phyloP scores from a whole-genome alignment of 2,888 invertebrate genomes.

The Stenodema calcarata region DNA sequence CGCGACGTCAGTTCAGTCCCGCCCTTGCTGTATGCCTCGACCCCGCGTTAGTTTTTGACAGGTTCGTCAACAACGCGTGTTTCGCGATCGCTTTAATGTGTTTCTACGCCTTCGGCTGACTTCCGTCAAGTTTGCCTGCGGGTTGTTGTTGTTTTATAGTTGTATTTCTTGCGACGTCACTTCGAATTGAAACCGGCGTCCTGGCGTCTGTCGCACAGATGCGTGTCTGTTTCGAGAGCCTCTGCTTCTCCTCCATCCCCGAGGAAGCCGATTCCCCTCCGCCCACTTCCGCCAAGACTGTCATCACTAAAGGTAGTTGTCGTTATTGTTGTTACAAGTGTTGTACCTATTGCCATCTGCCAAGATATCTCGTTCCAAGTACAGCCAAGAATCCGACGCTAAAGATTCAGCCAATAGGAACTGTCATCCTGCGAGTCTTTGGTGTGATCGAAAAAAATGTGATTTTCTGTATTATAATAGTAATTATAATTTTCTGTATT shows the following conservation, averaged over 20 bases:
- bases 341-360: no score
- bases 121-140: background rate
- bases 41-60: background rate
- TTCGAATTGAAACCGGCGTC: background rate
- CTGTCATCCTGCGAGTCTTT: no score
- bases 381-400: no score
- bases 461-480: no score
- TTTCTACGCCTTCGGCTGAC: background rate
- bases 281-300: conserved; percentile 11
- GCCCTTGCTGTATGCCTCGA: background rate
- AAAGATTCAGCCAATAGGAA: no score
- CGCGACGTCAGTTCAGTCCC: background rate
- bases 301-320: conserved; percentile 49
- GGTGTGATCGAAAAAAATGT: no score
- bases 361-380: no score
- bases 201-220: conserved; percentile 62
- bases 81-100: background rate
- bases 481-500: no score
- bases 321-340: no score
- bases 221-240: conserved; percentile 90
- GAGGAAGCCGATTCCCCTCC: conserved; percentile 69
- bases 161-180: background rate
- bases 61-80: background rate
- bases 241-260: conserved; percentile 88
- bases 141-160: background rate